phyloP scores from a whole-genome alignment of 2,113 vertebrate genomes.

The Ranitomeya imitator region DNA sequence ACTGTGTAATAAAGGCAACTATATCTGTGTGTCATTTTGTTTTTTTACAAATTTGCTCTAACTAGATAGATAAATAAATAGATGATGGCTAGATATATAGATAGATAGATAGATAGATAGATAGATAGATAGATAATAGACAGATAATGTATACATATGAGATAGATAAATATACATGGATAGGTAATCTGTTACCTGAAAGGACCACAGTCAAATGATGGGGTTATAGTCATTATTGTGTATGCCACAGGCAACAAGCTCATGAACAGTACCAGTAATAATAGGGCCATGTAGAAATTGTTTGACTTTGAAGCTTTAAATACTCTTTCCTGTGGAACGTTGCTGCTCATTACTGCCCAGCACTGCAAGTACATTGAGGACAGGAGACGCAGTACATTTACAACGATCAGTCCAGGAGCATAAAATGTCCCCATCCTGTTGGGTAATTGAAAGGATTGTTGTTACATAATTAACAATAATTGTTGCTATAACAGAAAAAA shows the following conservation, averaged over 20 bases:
- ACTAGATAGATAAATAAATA: too few species aligned
- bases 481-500: too few species aligned
- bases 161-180: not conserved
- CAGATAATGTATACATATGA: too few species aligned
- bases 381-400: constrained; percentile 92
- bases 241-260: constrained; percentile 94
- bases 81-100: too few species aligned
- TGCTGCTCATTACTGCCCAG: constrained; percentile 97
- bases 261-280: constrained; percentile 93
- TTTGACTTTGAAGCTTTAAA: constrained; percentile 97
- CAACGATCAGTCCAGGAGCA: constrained; percentile 89
- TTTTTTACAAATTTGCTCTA: too few species aligned
- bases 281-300: constrained; percentile 97
- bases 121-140: too few species aligned
- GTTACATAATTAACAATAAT: too few species aligned
- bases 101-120: too few species aligned
- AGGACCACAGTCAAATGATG: constrained; percentile 96
- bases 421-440: constrained; percentile 98
- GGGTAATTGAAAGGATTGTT: constrained; percentile 47
- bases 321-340: constrained; percentile 90
- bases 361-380: constrained; percentile 97
- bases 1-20: too few species aligned
- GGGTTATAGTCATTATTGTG: constrained; percentile 91
- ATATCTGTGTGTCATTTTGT: too few species aligned
- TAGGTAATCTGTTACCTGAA: constrained; percentile 81